Percentiles rank a stretch among this genome's conserved stretches.
phyloP scores from a whole-genome alignment of 2,888 invertebrate species.

The Uloborus plumipes region DNA sequence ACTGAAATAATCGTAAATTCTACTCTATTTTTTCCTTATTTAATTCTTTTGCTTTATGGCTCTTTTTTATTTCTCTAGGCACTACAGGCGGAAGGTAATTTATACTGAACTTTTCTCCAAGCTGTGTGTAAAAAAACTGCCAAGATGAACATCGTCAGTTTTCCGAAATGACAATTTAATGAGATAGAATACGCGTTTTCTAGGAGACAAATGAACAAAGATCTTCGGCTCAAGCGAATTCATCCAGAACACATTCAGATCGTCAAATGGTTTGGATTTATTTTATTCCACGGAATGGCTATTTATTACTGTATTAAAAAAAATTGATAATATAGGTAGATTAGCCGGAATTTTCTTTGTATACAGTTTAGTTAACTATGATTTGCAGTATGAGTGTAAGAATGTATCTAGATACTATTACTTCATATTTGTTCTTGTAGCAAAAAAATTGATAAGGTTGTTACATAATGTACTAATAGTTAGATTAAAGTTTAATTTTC shows the following conservation, averaged over 20 bases:
- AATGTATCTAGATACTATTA: too few species aligned
- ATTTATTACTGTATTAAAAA: slow-evolving; percentile 5
- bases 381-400: too few species aligned
- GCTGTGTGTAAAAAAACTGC: slow-evolving; percentile 6
- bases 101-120: slow-evolving; percentile 14
- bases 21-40: slow-evolving; percentile 2
- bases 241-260: slow-evolving; percentile 27
- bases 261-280: slow-evolving; percentile 36
- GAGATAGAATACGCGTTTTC: slow-evolving; percentile 39
- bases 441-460: too few species aligned
- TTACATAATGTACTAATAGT: too few species aligned
- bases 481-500: too few species aligned
- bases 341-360: too few species aligned
- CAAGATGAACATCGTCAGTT: slow-evolving; percentile 35
- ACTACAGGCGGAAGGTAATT: slow-evolving; percentile 27
- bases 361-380: too few species aligned
- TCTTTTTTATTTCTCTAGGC: not conserved
- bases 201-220: slow-evolving; percentile 24
- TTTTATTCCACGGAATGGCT: not conserved
- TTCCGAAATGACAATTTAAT: slow-evolving; percentile 47
- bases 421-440: too few species aligned
- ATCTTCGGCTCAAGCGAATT: slow-evolving; percentile 26
- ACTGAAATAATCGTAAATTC: not conserved
- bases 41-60: slow-evolving; percentile 12
- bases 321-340: too few species aligned